Evolutionary conservation across 2,888 invertebrate species (phyloP), one percentile per base, ranked within the genome.

Genomic region (Phyto melanocephala): DNA sequence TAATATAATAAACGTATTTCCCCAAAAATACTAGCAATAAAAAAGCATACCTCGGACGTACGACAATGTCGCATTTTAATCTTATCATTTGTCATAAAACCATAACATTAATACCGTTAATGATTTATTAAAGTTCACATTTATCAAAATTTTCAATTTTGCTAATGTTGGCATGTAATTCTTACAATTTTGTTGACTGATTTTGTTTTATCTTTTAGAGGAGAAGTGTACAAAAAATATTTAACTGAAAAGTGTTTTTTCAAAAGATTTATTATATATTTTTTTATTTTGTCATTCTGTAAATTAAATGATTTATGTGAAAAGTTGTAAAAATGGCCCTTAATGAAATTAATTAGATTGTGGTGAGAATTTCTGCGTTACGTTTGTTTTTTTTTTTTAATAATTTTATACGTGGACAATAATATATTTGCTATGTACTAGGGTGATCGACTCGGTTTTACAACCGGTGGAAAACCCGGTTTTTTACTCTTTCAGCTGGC

Each of bases 1-100:
- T 8, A 37, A 3, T 22, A 40, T 37, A 50, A 40, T 3, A 52
- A 58, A 62, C 42, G 62, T 24, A 62, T 22, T 68, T 8, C 52
- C 10, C 35, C 11, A 67, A 52, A 52, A 33, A 22, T 10, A 47
- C 6, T 11, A 47, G 10, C 11, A 20, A 15, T 40, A 20, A 11
- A 45, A 17, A 15, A 40, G 22, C 5, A 15, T 2, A 4, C 17
- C 10, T 28, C 13, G 13, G 5, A 24, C 50, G n/a, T 65, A 47
- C 28, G 62, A 8, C 22, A 54, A 24, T 50, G 8, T 40, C 24
- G 17, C 17, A 56, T 56, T 52, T 22, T 68, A 77, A 79, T 79
- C 79, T 79, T 67, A 79, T 79, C 72, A 45, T 17, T 47, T 67
- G 33, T 15, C 33, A 47, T 68, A 76, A 13, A 15, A 33, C 42